A percentile compares a stretch with the other conserved stretches of the same genome.
Evolutionary conservation across 2,888 invertebrate genomes (phyloP).

Genomic region (Nezara viridula): DNA sequence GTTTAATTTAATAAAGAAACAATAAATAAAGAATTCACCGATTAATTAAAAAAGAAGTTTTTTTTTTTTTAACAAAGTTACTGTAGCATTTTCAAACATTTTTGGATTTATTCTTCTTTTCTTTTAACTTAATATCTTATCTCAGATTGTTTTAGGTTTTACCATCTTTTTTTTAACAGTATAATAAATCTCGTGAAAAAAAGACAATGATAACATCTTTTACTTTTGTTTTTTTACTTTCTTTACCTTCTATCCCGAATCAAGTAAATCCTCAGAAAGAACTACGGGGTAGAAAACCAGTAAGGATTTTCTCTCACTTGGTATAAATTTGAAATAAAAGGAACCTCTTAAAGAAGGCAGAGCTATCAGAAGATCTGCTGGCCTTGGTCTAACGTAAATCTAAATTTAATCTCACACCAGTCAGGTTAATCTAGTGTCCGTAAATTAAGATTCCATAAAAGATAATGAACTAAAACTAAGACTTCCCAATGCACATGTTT

Average conservation of each 20-base stretch:
- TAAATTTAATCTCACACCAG: background rate
- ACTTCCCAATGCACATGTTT: too few relatives aligned
- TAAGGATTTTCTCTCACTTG: background rate
- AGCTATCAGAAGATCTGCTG: background rate
- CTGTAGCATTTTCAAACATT: too few relatives aligned
- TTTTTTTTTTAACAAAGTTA: too few relatives aligned
- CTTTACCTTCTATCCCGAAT: background rate
- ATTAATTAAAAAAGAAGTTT: too few relatives aligned
- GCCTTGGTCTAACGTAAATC: background rate
- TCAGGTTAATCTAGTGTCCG: background rate
- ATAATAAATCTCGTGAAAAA: background rate
- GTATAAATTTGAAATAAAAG: constrained; percentile 1
- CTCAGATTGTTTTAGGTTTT: background rate
- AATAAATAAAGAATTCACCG: too few relatives aligned
- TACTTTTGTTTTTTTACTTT: background rate
- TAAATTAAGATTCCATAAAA: background rate
- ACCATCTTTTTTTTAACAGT: background rate
- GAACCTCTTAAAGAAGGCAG: background rate
- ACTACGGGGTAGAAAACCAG: background rate
- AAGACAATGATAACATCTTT: background rate
- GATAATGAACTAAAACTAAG: too few relatives aligned
- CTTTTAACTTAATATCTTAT: background rate
- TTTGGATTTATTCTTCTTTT: too few relatives aligned
- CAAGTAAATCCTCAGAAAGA: background rate
- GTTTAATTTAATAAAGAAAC: too few relatives aligned